Percentiles rank a stretch among this genome's conserved stretches.
phyloP scores from a whole-genome alignment of 2,113 vertebrate genomes.

The Cranoglanis bouderius region DNA sequence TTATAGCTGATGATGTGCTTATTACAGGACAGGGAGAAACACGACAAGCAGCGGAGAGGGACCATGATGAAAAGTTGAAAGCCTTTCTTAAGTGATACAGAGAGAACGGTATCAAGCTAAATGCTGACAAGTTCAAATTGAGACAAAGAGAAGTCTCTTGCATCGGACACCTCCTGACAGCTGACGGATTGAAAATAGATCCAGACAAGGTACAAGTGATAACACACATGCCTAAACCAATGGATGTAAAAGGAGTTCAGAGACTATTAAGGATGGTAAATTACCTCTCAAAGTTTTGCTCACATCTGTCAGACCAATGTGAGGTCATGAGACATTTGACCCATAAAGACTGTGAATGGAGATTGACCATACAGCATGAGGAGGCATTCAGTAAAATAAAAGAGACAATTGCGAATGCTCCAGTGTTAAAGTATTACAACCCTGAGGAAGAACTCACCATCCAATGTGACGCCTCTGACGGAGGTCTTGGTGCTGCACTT shows the following conservation, averaged over 20 bases:
- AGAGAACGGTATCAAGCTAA: conserved; percentile 35
- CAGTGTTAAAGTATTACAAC: background rate
- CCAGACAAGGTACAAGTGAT: conserved; percentile 39
- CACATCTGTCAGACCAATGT: conserved; percentile 44
- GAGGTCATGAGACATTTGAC: conserved; percentile 23
- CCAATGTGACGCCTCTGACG: conserved; percentile 11
- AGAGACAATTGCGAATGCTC: background rate
- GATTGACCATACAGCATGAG: background rate
- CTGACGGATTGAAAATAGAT: background rate
- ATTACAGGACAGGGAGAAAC: background rate
- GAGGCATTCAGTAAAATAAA: conserved; percentile 6
- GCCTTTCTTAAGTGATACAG: conserved; percentile 5
- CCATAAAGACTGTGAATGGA: conserved; percentile 25
- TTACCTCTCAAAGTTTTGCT: conserved; percentile 35
- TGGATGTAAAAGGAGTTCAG: conserved; percentile 39
- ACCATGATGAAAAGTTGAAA: conserved; percentile 38
- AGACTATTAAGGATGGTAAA: conserved; percentile 42
- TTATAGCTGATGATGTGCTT: conserved; percentile 30
- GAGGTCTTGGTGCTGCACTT: background rate
- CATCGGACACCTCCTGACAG: background rate
- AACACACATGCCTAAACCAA: conserved; percentile 35
- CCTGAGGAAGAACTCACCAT: background rate
- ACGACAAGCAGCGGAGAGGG: background rate
- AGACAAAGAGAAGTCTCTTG: background rate
- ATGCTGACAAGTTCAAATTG: conserved; percentile 22